Percentiles rank a stretch among this genome's conserved stretches.
Evolutionary conservation across 2,113 vertebrate species (phyloP).

Genomic region (Tragulus kanchil): DNA sequence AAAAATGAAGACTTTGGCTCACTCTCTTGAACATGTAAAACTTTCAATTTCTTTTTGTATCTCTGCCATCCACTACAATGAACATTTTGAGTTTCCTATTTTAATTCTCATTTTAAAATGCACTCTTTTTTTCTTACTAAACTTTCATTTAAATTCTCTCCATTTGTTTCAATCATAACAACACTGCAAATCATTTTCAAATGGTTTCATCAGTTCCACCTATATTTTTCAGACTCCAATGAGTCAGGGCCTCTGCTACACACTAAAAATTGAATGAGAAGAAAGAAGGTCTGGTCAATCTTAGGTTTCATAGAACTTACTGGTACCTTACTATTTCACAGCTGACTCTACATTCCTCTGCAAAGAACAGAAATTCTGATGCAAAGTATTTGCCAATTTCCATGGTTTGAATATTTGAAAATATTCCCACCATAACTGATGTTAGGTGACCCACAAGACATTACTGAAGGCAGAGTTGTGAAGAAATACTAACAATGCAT

Average conservation of each 20-base stretch:
- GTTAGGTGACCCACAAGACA: background rate
- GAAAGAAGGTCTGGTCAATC: background rate
- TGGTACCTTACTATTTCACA: background rate
- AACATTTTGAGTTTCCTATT: background rate
- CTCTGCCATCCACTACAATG: background rate
- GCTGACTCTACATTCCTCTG: background rate
- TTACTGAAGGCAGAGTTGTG: background rate
- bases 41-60: background rate
- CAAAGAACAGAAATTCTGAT: background rate
- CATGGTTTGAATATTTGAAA: background rate
- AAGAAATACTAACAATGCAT: background rate
- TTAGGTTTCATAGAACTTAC: background rate
- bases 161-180: background rate
- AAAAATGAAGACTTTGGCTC: background rate
- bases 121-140: background rate
- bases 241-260: background rate
- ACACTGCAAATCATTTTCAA: background rate
- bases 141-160: background rate
- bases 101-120: constrained; percentile 25
- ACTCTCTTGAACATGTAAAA: background rate
- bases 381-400: background rate
- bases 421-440: background rate
- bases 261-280: background rate
- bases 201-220: background rate
- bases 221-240: background rate